Evolutionary conservation across 2,113 vertebrate species (phyloP).

Genomic region (Typhlomys cinereus): DNA sequence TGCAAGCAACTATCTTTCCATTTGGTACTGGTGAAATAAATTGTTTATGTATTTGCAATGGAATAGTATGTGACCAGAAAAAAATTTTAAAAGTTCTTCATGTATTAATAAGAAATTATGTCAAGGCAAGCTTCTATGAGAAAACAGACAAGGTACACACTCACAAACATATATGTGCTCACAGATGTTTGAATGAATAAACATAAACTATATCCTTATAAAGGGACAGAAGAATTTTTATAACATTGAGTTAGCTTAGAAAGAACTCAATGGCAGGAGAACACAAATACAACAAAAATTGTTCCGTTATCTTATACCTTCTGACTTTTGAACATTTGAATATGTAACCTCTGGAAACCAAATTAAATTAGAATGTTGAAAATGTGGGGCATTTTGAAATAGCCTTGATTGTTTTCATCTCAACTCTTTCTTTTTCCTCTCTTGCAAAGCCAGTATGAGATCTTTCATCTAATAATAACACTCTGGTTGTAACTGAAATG

Average conservation of each 20-base stretch:
- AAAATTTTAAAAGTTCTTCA: not conserved
- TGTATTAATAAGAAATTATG: not conserved
- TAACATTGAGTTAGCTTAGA: not conserved
- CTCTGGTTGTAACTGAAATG: constrained; percentile 70
- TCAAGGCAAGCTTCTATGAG: not conserved
- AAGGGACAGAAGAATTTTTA: constrained; percentile 15
- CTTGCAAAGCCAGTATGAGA: constrained; percentile 71
- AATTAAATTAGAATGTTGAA: constrained; percentile 62
- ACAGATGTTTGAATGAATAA: not conserved
- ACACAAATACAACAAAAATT: not conserved
- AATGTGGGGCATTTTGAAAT: constrained; percentile 67
- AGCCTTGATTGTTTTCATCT: constrained; percentile 70
- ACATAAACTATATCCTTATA: not conserved
- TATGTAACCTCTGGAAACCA: constrained; percentile 55
- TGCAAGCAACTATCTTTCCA: not conserved
- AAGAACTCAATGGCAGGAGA: not conserved
- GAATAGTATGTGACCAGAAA: constrained; percentile 58
- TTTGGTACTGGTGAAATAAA: not conserved
- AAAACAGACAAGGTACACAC: not conserved
- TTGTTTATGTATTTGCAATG: not conserved
- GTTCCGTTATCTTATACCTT: not conserved
- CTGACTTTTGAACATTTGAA: constrained; percentile 59
- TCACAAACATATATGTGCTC: not conserved
- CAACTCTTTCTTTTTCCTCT: constrained; percentile 60
- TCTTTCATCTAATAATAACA: constrained; percentile 75